Percentiles rank a stretch among this genome's conserved stretches.
phyloP scores from a whole-genome alignment of 1,140 invertebrate species.

The Drosophila ambigua region DNA sequence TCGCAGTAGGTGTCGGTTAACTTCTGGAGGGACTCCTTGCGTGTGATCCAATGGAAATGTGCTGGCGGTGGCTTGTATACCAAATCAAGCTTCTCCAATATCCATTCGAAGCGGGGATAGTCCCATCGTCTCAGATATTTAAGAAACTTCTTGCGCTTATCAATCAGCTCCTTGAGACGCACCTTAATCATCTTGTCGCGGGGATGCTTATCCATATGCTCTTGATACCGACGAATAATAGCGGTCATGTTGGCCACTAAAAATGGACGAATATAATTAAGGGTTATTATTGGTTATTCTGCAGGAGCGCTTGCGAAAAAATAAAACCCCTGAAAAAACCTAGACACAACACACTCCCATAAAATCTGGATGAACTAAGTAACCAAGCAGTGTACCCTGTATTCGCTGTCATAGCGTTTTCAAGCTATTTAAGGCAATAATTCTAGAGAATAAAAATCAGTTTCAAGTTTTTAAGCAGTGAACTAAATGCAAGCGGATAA shows the following conservation, averaged over 20 bases:
- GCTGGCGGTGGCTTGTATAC: conserved; percentile 88
- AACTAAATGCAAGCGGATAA: too few relatives aligned
- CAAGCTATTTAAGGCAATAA: too few relatives aligned
- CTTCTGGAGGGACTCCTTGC: conserved; percentile 88
- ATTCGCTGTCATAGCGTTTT: too few relatives aligned
- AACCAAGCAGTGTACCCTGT: too few relatives aligned
- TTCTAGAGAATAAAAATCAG: too few relatives aligned
- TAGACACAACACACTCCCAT: too few relatives aligned
- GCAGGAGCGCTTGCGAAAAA: too few relatives aligned
- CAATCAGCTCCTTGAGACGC: conserved; percentile 89
- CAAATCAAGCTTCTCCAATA: conserved; percentile 92
- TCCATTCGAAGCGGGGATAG: conserved; percentile 93
- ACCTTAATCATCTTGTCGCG: conserved; percentile 85
- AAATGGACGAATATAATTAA: conserved; percentile 18
- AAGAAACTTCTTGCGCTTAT: conserved; percentile 89
- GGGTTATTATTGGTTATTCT: background rate
- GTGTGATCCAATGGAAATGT: conserved; percentile 85
- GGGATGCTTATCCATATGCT: conserved; percentile 84
- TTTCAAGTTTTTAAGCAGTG: too few relatives aligned
- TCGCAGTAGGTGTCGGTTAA: conserved; percentile 88
- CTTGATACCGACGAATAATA: conserved; percentile 85
- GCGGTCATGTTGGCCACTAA: conserved; percentile 86
- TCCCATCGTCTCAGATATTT: conserved; percentile 89
- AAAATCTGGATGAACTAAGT: too few relatives aligned
- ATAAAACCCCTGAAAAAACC: too few relatives aligned